Conservation (phyloP, 2,888 invertebrate genomes). For the Phrixothrix hirtus region DNA sequence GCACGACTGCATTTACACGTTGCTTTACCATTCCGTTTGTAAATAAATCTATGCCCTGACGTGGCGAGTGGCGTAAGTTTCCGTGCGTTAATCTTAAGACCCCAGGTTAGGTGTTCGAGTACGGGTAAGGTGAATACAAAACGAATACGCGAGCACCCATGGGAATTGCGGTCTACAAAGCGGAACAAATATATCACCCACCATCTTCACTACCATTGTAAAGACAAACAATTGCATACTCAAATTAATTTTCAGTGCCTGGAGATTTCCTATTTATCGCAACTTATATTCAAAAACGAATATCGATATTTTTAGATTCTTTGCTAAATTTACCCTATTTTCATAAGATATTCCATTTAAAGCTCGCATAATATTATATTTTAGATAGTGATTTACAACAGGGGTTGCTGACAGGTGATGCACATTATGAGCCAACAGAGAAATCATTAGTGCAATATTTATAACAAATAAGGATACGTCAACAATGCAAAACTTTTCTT, state of each 20-base stretch:
- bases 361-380: no score
- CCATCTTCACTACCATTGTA: slow-evolving; percentile 21
- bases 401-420: no score
- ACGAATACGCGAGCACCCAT: slow-evolving; percentile 19
- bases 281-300: no score
- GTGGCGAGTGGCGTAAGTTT: slow-evolving; percentile 26
- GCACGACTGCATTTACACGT: slow-evolving; percentile 31
- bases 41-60: slow-evolving; percentile 29
- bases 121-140: slow-evolving; percentile 28
- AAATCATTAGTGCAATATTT: no score
- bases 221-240: slow-evolving; percentile 29
- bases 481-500: no score
- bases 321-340: no score
- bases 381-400: no score
- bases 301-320: no score
- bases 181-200: slow-evolving; percentile 28
- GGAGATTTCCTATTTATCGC: not conserved
- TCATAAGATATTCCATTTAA: no score
- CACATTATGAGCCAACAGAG: no score
- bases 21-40: slow-evolving; percentile 32
- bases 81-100: slow-evolving; percentile 30
- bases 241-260: slow-evolving; percentile 24
- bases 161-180: slow-evolving; percentile 24
- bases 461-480: no score
- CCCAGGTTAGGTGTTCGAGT: slow-evolving; percentile 18